Conservation (phyloP, 2,797 vertebrate species). For the Clangula hyemalis region DNA sequence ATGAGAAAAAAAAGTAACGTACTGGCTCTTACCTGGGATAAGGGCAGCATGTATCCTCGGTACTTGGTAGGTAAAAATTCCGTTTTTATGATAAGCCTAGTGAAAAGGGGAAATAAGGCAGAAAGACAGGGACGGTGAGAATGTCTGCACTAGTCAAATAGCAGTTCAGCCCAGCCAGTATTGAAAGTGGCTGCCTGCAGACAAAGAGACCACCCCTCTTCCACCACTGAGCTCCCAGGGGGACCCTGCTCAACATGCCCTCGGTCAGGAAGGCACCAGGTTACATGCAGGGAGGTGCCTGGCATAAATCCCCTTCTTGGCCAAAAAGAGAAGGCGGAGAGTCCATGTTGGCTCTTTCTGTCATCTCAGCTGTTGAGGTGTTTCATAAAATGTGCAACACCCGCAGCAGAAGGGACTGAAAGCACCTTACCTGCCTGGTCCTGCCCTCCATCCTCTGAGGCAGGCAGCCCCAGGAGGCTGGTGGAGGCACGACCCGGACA, state of each 20-base stretch:
- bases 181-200: accelerated
- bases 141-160: background rate
- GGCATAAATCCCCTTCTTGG: background rate
- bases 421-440: background rate
- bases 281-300: background rate
- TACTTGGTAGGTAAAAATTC: conserved; percentile 93
- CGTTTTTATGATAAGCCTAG: conserved; percentile 92
- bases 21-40: conserved; percentile 84
- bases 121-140: background rate
- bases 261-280: background rate
- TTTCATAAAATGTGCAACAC: background rate
- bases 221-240: background rate
- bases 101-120: background rate
- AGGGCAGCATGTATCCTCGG: conserved; percentile 86
- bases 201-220: background rate
- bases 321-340: background rate
- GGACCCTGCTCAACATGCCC: background rate
- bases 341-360: background rate
- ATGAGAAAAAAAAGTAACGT: background rate
- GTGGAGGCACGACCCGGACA: accelerated
- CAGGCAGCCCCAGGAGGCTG: background rate
- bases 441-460: background rate
- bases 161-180: background rate
- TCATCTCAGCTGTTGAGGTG: background rate
- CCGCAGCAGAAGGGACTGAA: background rate